These are phyloP conservation scores for Nemurella pictetii DNA, from an alignment of 2,888 invertebrate species.

Conservation along the genomic window DNA sequence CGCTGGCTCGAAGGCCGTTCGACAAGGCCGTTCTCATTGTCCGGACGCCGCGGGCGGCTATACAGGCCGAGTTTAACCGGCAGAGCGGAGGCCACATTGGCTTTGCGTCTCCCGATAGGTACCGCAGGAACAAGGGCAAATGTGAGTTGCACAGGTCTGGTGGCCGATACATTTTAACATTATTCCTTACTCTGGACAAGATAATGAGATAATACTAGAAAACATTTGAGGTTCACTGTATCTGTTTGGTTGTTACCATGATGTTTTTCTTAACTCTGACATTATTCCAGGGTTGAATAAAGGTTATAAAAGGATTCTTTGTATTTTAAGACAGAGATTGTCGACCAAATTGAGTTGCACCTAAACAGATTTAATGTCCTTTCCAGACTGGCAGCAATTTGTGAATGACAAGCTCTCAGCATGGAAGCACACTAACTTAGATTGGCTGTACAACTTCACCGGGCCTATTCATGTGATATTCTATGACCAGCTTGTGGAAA, in stretches of 20 bases:
- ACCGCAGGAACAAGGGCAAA: slow-evolving; percentile 63
- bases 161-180: no score
- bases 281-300: no score
- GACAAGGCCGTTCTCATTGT: slow-evolving; percentile 70
- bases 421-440: slow-evolving; percentile 70
- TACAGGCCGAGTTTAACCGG: slow-evolving; percentile 78
- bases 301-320: neutral
- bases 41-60: slow-evolving; percentile 71
- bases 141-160: slow-evolving; percentile 58
- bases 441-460: slow-evolving; percentile 70
- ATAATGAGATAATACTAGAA: no score
- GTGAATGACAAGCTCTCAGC: slow-evolving; percentile 65
- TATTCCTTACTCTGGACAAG: no score
- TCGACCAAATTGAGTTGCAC: neutral
- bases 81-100: slow-evolving; percentile 80
- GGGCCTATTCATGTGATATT: slow-evolving; percentile 70
- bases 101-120: slow-evolving; percentile 70
- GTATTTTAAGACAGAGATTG: neutral
- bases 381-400: slow-evolving; percentile 71
- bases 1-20: slow-evolving; percentile 60
- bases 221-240: no score
- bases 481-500: slow-evolving; percentile 66
- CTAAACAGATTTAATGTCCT: slow-evolving; percentile 35
- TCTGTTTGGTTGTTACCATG: no score
- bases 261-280: no score